Conservation (phyloP, 2,113 vertebrate genomes). For the Sorex fumeus region DNA sequence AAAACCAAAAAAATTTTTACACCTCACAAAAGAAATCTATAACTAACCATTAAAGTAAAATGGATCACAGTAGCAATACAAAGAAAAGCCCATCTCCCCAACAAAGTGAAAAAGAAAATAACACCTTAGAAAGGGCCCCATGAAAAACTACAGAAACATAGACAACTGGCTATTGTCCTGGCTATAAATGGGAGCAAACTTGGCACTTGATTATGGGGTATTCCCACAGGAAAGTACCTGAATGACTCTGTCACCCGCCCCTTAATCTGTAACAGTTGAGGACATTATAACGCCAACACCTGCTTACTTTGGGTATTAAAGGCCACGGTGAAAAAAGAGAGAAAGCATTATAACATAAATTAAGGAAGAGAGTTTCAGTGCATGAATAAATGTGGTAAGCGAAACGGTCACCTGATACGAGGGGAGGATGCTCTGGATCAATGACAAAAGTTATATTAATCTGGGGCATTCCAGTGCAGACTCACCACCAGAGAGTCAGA, state of each 20-base stretch:
- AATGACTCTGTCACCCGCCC: neutral
- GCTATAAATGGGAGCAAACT: slow-evolving; percentile 56
- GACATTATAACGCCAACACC: slow-evolving; percentile 45
- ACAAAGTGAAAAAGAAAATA: slow-evolving; percentile 37
- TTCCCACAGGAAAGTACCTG: slow-evolving; percentile 83
- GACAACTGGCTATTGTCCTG: slow-evolving; percentile 70
- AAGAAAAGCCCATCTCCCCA: neutral
- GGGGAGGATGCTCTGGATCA: neutral
- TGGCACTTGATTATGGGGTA: slow-evolving; percentile 71
- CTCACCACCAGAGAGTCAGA: too few species aligned
- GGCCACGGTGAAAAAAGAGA: neutral
- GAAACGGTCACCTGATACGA: neutral
- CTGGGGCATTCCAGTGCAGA: too few species aligned
- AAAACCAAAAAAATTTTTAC: slow-evolving; percentile 36
- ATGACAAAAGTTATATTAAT: neutral
- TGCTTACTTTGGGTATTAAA: slow-evolving; percentile 64
- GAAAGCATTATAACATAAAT: neutral
- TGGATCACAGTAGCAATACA: slow-evolving; percentile 38
- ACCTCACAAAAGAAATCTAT: slow-evolving; percentile 49
- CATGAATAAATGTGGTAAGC: slow-evolving; percentile 1
- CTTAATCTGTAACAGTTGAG: neutral
- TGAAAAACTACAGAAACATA: slow-evolving; percentile 21
- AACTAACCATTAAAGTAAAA: slow-evolving; percentile 49
- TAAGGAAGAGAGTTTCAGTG: neutral
- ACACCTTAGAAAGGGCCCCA: slow-evolving; percentile 39